Evolutionary conservation across 2,113 vertebrate genomes (phyloP).

Genomic region (Aphelocoma coerulescens): DNA sequence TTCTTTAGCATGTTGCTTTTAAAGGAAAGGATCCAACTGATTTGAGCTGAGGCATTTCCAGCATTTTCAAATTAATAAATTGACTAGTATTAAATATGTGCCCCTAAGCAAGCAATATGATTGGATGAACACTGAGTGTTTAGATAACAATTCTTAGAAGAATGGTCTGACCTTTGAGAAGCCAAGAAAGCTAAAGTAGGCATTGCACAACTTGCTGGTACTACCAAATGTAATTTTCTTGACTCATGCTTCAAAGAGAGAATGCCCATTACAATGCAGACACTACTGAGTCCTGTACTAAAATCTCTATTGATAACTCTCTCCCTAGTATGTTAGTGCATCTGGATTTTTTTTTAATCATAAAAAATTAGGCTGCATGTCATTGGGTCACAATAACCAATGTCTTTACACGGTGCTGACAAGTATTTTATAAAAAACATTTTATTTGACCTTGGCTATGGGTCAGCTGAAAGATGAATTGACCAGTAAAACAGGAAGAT

Average conservation of each 20-base stretch:
- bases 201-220: neutral
- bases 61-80: neutral
- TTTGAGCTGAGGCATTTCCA: neutral
- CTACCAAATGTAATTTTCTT: neutral
- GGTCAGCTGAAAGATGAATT: neutral
- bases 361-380: neutral
- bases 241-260: neutral
- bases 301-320: neutral
- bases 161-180: neutral
- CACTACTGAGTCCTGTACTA: neutral
- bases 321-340: fast-evolving
- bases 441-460: neutral
- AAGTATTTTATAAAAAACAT: neutral
- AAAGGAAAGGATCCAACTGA: fast-evolving
- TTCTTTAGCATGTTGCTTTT: fast-evolving
- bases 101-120: neutral
- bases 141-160: neutral
- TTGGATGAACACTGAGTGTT: neutral
- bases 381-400: neutral
- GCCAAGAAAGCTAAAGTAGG: neutral
- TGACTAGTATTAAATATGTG: neutral
- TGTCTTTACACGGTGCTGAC: neutral
- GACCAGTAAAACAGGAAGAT: neutral
- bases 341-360: neutral
- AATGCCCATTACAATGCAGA: neutral